Evolutionary conservation across 2,888 invertebrate genomes (phyloP).

Genomic region (Apamea anceps): DNA sequence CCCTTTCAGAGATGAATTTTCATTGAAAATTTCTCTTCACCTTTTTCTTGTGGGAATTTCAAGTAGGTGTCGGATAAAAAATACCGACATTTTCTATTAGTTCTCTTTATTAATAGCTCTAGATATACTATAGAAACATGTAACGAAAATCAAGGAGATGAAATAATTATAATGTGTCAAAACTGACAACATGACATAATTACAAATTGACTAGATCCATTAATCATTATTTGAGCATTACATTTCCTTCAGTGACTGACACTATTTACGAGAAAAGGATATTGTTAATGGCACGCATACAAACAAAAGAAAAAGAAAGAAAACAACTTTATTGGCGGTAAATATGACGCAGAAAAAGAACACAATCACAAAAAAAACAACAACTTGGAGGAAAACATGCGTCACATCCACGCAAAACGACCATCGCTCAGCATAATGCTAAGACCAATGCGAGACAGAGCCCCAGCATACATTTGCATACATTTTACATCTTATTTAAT

Average conservation of each 20-base stretch:
- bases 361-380: no score
- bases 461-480: neutral
- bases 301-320: neutral
- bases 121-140: neutral
- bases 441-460: no score
- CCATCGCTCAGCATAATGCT: no score
- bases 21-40: slow-evolving; percentile 16
- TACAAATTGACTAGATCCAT: slow-evolving; percentile 17
- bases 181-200: slow-evolving; percentile 2
- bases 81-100: neutral
- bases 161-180: slow-evolving; percentile 3
- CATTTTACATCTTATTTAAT: neutral
- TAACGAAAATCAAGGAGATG: neutral
- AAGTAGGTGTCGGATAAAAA: neutral
- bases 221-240: slow-evolving; percentile 22
- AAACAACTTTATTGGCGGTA: no score
- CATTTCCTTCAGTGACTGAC: slow-evolving; percentile 5
- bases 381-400: no score
- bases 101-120: neutral
- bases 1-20: slow-evolving; percentile 45
- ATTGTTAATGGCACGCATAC: neutral
- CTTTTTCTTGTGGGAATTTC: slow-evolving; percentile 18
- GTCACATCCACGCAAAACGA: no score
- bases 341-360: no score
- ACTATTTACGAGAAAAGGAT: slow-evolving; percentile 20